Base-by-base conservation (phyloP, 2,113 vertebrate genomes). In the Corydoras maculifer region DNA sequence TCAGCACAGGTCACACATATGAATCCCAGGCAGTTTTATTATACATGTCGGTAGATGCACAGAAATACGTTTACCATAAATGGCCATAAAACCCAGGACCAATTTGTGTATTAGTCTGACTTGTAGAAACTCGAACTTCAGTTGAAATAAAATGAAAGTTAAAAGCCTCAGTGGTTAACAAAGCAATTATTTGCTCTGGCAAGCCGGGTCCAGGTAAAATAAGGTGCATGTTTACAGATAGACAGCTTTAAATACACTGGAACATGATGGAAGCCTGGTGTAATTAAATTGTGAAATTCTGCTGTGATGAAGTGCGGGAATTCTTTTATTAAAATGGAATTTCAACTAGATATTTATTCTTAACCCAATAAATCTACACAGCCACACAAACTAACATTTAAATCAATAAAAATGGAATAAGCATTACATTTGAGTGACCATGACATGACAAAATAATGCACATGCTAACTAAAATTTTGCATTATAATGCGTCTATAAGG, bases 61-160 rank as follows among this genome's bases (percentile, higher is more conserved):
- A 57, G 15, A 15, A 71, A n/a, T 48, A 2, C 50, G 9, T 25
- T 71, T 63, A 6, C 31, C 51, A 35, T 63, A 29, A 55, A 63
- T 55, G 69, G 12, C 11, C 51, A 71, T 49, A 63, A 12, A 48
- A 53, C 51, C 25, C 7, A 63, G 8, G 10, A 64, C 29, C 35
- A 55, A 9, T 35, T 51, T 31, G 43, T 58, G 35, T 32, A 72
- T 59, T 58, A 58, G 10, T 13, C 53, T 30, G n/a, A 18, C 54
- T 59, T 72, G 35, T 65, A 71, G 62, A 65, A 59, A 65, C 62
- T 58, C 31, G 62, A 72, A 58, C 8, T 59, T 58, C 9, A 65
- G 11, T n/a, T 49, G 14, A 58, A 55, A 11, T 43, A 15, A 55
- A 30, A 10, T 59, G 67, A 65, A 11, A 43, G 12, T 58, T 25